Base-by-base conservation (phyloP, 2,888 invertebrate species). In the Eristalinus sepulchralis region DNA sequence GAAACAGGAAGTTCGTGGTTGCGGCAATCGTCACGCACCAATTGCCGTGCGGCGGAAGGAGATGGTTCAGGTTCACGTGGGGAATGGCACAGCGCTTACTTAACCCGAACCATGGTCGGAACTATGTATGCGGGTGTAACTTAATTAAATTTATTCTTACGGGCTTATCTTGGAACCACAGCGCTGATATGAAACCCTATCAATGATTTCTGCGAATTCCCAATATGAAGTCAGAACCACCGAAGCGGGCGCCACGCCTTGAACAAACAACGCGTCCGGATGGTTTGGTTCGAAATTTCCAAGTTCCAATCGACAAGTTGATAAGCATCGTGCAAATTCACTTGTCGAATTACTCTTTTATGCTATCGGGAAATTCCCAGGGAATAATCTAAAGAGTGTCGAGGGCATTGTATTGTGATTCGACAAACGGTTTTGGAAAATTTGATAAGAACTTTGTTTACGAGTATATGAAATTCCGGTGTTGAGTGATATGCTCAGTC, bases 1-100 rank as follows among this genome's bases (percentile, higher is more conserved):
- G 36, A 17, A n/a, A 47, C 77, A 70, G 86, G 86, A 83, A 86
- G 79, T 78, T 71, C 78, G 85, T 62, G 83, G 82, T 86, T 62
- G 70, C 9, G 31, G 70, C 62, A 55, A 73, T 75, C 73, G 86
- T 83, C 86, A 86, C 83, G 83, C 86, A 75, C 70, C 73, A 86
- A 76, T 78, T 82, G 53, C 55, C 24, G 24, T 9, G 33, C 34
- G 20, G 57, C 62, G 36, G 47, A 84, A 20, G 72, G 67, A 71
- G 34, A 47, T 8, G 31, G 22, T 77, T 63, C 24, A 31, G 62
- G 27, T 60, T 13, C 27, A 31, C 17, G 20, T 36, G 13, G 4
- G n/a, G 39, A 31, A 31, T 13, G 47, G 31, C 27, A 27, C 27
- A 27, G 31, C 17, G 11, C 24, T 57, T 6, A 4, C 17, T 47